Evolutionary conservation across 2,797 vertebrate species (phyloP), one percentile per base, ranked within the genome.

Genomic region (Amblyopsis hoosieri): DNA sequence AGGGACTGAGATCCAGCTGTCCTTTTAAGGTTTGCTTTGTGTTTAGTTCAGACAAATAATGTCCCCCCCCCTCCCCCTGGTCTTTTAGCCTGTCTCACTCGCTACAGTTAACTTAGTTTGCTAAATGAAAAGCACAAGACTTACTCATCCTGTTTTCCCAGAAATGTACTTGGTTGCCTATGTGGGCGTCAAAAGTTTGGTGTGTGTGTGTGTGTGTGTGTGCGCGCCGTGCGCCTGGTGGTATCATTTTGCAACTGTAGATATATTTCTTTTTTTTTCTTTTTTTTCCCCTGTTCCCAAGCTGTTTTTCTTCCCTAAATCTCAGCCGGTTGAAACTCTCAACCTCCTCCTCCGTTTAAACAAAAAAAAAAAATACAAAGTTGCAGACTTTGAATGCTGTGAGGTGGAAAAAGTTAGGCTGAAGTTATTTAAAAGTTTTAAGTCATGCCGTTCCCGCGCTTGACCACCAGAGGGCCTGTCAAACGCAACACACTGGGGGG

Each of bases 391-490:
- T 78, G 82, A 87, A 87, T 84, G 81, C 77, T 73, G 68, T 33
- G 14, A 2, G 47, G 75, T 68, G 78, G 76, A 76, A 53, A 73
- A 85, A 81, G 54, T 84, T 82, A 57, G 56, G 72, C 57, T 50
- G 50, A 74, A 81, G 75, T 86, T 83, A 74, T 78, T 69, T 87
- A 73, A 83, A 85, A 23, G 23, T 70, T 86, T 81, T 58, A 74
- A 75, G n/a, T 63, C 71, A 0, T 73, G 75, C 55, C 74, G 76
- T 86, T 75, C 51, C 57, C 15, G 14, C 4, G 0, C 71, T 0
- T 52, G 48, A 53, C 92, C 96, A 89, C 91, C 83, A 93, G 90
- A 91, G 89, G 94, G 93, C 93, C 67, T 49, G 29, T 78, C 66
- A 57, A 76, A 73, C 79, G 51, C 52, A 55, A 50, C 47, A 45